These are phyloP conservation scores for Agriopis marginaria DNA, from an alignment of 2,888 invertebrate species.

Conservation along the genomic window DNA sequence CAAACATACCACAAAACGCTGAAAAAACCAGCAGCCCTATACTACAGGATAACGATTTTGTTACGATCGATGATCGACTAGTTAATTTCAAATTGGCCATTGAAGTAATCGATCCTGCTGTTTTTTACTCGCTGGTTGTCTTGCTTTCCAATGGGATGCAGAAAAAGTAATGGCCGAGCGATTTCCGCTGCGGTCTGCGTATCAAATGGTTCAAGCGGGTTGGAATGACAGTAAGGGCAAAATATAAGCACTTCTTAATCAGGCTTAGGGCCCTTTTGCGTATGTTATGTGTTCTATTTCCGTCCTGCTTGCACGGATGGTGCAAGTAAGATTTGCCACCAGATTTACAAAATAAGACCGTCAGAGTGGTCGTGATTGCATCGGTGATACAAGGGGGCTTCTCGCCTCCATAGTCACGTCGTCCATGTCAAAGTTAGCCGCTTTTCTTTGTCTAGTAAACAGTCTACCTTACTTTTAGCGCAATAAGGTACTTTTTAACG, in stretches of 20 bases:
- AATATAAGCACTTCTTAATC: neutral
- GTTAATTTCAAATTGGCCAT: slow-evolving; percentile 39
- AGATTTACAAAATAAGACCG: too few relatives aligned
- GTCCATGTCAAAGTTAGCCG: too few relatives aligned
- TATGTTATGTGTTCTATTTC: too few relatives aligned
- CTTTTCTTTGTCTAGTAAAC: too few relatives aligned
- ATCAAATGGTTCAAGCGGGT: slow-evolving; percentile 45
- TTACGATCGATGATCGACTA: slow-evolving; percentile 16
- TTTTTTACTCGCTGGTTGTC: slow-evolving; percentile 40
- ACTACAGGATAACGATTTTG: slow-evolving; percentile 25
- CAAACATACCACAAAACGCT: slow-evolving; percentile 21
- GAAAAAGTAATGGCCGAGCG: slow-evolving; percentile 65
- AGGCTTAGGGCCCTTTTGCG: too few relatives aligned
- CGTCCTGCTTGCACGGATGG: too few relatives aligned
- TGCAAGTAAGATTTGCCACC: too few relatives aligned
- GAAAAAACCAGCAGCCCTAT: slow-evolving; percentile 16
- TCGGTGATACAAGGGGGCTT: too few relatives aligned
- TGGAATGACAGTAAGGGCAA: slow-evolving; percentile 22
- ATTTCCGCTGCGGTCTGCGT: slow-evolving; percentile 72
- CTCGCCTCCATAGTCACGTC: too few relatives aligned
- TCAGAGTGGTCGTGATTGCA: too few relatives aligned
- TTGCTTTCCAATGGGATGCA: slow-evolving; percentile 57
- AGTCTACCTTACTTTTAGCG: too few relatives aligned
- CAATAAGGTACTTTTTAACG: too few relatives aligned
- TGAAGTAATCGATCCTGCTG: slow-evolving; percentile 32